Conservation (phyloP, 2,888 invertebrate species). For the Hyalella azteca region DNA sequence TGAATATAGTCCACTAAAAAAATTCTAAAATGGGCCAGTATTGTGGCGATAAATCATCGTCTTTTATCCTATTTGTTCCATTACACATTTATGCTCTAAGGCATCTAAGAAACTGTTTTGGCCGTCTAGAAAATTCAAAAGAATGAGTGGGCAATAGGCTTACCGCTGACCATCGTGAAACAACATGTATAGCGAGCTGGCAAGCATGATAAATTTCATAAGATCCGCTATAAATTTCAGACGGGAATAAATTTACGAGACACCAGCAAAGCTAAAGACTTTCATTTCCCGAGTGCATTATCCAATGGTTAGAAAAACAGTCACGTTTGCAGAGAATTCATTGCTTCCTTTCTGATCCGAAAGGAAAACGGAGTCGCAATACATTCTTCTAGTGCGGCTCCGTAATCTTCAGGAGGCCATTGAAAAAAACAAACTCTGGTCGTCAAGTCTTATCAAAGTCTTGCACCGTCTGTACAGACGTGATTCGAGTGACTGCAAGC, state of each 20-base stretch:
- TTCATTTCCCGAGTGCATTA: slow-evolving; percentile 17
- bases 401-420: slow-evolving; percentile 29
- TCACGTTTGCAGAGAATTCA: slow-evolving; percentile 32
- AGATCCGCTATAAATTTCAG: no score
- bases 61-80: no score
- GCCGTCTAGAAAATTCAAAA: no score
- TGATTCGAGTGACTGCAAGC: background rate
- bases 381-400: slow-evolving; percentile 4
- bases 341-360: slow-evolving; percentile 25
- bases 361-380: slow-evolving; percentile 30
- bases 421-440: slow-evolving; percentile 25
- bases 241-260: slow-evolving; percentile 18
- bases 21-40: no score
- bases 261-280: background rate
- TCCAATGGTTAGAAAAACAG: slow-evolving; percentile 36
- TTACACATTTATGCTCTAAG: no score
- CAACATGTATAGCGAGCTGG: no score
- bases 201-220: no score
- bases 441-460: slow-evolving; percentile 8
- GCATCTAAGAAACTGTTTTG: no score
- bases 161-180: no score
- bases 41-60: no score
- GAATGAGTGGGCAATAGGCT: no score
- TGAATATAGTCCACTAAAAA: no score
- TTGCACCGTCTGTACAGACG: slow-evolving; percentile 21